Evolutionary conservation across 2,888 invertebrate genomes (phyloP).

Genomic region (Drosophila formosana): DNA sequence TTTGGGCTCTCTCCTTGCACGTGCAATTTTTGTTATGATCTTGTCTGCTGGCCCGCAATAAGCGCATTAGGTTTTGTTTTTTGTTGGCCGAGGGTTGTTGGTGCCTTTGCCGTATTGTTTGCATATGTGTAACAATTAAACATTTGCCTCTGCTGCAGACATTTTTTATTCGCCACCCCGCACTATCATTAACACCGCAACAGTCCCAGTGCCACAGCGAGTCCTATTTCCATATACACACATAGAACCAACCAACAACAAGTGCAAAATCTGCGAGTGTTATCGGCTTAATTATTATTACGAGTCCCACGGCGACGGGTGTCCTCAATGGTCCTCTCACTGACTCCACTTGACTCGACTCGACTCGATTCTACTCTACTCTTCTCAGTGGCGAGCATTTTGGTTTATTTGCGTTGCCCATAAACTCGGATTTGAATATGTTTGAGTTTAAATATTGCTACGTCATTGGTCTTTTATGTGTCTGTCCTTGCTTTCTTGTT

Average conservation of each 20-base stretch:
- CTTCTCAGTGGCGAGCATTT: conserved; percentile 18
- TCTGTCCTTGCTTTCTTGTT: conserved; percentile 14
- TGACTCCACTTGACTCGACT: conserved; percentile 66
- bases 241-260: conserved; percentile 41
- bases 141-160: conserved; percentile 71
- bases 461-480: conserved; percentile 47
- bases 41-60: conserved; percentile 57
- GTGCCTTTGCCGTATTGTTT: conserved; percentile 69
- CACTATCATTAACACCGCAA: conserved; percentile 67
- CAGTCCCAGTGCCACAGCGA: neutral
- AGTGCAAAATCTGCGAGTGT: conserved; percentile 80
- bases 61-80: conserved; percentile 71
- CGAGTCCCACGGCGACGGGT: conserved; percentile 74
- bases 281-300: conserved; percentile 82
- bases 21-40: conserved; percentile 70
- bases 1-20: conserved; percentile 58
- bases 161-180: conserved; percentile 64
- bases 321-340: conserved; percentile 48
- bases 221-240: conserved; percentile 1
- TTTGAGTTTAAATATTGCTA: conserved; percentile 72
- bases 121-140: conserved; percentile 80
- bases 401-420: conserved; percentile 68
- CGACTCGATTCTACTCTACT: neutral
- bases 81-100: conserved; percentile 54
- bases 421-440: conserved; percentile 81